Base-by-base conservation (phyloP, 2,797 vertebrate genomes). In the Cheirogaleus major region DNA sequence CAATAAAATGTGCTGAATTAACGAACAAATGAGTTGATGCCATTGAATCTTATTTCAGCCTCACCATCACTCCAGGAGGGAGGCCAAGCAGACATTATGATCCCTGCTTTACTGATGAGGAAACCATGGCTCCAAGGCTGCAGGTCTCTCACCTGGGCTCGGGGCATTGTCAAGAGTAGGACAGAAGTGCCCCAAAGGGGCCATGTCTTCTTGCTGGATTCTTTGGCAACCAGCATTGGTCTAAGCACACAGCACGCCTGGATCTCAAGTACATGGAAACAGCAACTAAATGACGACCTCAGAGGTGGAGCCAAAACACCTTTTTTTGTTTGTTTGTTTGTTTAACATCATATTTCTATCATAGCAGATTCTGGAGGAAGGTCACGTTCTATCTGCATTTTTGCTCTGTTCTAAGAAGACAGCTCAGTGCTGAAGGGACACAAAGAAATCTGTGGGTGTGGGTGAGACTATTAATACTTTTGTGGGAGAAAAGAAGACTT, bases 401-500 rank as follows among this genome's bases (percentile, higher is more conserved):
- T 63, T 13, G 59, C 48, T 75, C 61, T 80, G 41, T 93, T 81
- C 96, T 93, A 43, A 95, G 93, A 96, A 93, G 59, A 43, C 15
- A 13, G 84, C 41, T 61, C 70, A n/a, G 38, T 22, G 50, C 78
- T 79, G 38, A 61, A 75, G 48, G 18, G 76, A 86, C 43, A 81
- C 83, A 41, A 70, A 90, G 88, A 97, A 96, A 81, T 18, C 73
- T 32, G n/a, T 1, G 14, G 80, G 65, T 23, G 50, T 55, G 41
- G 55, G 55, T 27, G 55, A 82, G 82, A 82, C 20, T 13, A 52
- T 25, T 57, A 57, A 57, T 38, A 85, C 69, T 23, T 91, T 57
- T 10, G 17, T 50, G 76, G 75, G 89, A 90, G 85, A 76, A 79
- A 38, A 61, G 48, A 61, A 27, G 38, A 80, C 79, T 91, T 92